phyloP scores from a whole-genome alignment of 2,888 invertebrate species.

The Alcis repandata region DNA sequence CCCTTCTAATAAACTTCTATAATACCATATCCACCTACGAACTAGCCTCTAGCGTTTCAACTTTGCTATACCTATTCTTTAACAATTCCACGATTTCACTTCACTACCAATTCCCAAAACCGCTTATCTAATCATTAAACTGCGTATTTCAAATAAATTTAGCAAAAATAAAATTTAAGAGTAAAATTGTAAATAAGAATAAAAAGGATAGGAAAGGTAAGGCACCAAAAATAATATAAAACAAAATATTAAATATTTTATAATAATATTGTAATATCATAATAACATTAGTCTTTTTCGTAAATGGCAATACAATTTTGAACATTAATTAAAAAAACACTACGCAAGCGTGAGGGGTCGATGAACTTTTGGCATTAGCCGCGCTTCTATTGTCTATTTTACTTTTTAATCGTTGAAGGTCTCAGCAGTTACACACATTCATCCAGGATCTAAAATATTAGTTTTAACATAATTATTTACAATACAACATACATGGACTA shows the following conservation, averaged over 20 bases:
- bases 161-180: not conserved
- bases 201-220: constrained; percentile 38
- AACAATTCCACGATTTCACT: constrained; percentile 16
- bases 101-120: constrained; percentile 18
- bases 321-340: constrained; percentile 77
- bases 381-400: constrained; percentile 35
- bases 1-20: not conserved
- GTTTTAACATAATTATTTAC: constrained; percentile 42
- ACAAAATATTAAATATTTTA: constrained; percentile 61
- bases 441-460: constrained; percentile 33
- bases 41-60: not conserved
- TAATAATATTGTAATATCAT: constrained; percentile 62
- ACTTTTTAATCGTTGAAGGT: constrained; percentile 21
- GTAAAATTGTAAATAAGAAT: constrained; percentile 39
- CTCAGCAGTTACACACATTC: constrained; percentile 22
- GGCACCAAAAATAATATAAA: constrained; percentile 48
- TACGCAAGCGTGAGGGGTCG: constrained; percentile 52
- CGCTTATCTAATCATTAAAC: no score
- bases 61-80: not conserved
- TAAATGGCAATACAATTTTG: constrained; percentile 84
- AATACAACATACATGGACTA: constrained; percentile 21
- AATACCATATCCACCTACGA: not conserved
- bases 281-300: constrained; percentile 81
- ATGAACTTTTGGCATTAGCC: constrained; percentile 44
- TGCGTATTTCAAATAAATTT: not conserved